Base-by-base conservation (phyloP, 2,888 invertebrate genomes). In the Mechanitis mazaeus region DNA sequence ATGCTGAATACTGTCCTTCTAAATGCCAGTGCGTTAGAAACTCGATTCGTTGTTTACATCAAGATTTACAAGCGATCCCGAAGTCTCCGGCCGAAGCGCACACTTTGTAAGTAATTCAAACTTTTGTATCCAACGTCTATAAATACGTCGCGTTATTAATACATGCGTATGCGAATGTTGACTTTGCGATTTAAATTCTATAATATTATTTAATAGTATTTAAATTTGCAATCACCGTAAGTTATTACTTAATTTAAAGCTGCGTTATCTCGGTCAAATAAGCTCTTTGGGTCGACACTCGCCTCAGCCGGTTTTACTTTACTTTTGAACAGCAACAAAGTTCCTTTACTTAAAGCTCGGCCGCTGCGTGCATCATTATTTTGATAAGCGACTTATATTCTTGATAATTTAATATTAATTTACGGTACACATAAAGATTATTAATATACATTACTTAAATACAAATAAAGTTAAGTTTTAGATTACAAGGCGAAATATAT, bases 71-170 rank as follows among this genome's bases (percentile, higher is more conserved):
- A 63, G 72, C 73, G 35, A 75, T 86, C 46, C 87, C 87, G 63
- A 76, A 75, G 64, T 71, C 78, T 11, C 75, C 85, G 53, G 59
- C 71, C 55, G 82, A 86, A 58, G 78, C 80, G n/a, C 79, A 81
- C 67, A 85, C 84, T 20, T 72, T 87, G 87, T 87, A 75, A 86
- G 87, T 87, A 77, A 63, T 42, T 59, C 45, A 71, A 71, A 69
- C 63, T 73, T 70, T 68, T 55, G 54, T 65, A 57, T 28, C 50
- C 56, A 64, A 66, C 58, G 61, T 60, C 65, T 68, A 68, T 68
- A 63, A 64, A 63, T 65, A 66, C 56, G 55, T 54, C 60, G 62
- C 57, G 58, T 61, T 66, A 64, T 58, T 62, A 64, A 62, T 65
- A 60, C 61, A 47, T 62, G 66, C 64, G 62, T 62, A 7, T 50